Evolutionary conservation across 2,888 invertebrate genomes (phyloP).

Genomic region (Torymus tubicola): DNA sequence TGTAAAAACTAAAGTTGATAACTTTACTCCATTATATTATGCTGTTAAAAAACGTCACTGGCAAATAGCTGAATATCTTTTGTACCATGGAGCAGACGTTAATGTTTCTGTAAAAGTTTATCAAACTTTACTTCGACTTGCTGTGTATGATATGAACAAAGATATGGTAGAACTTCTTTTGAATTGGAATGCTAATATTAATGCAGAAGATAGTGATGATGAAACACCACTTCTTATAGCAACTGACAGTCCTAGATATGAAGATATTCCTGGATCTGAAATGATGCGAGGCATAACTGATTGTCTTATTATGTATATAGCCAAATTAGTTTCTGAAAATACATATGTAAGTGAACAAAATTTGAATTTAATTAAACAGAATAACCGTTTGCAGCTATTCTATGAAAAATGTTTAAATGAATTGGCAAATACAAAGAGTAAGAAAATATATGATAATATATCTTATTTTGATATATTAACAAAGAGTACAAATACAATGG

Average conservation of each 20-base stretch:
- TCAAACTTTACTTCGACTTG: slow-evolving; percentile 51
- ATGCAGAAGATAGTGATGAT: slow-evolving; percentile 50
- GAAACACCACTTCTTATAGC: slow-evolving; percentile 49
- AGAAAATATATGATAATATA: slow-evolving; percentile 46
- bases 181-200: slow-evolving; percentile 55
- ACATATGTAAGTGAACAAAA: slow-evolving; percentile 48
- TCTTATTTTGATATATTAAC: slow-evolving; percentile 51
- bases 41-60: slow-evolving; percentile 54
- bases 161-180: slow-evolving; percentile 55
- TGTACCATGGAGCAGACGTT: slow-evolving; percentile 53
- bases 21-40: slow-evolving; percentile 52
- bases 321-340: slow-evolving; percentile 45
- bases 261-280: slow-evolving; percentile 53
- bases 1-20: slow-evolving; percentile 43
- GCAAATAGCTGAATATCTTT: slow-evolving; percentile 51
- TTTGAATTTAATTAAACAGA: slow-evolving; percentile 42
- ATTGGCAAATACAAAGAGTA: slow-evolving; percentile 40
- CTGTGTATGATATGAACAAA: slow-evolving; percentile 54
- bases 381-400: slow-evolving; percentile 33
- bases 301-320: slow-evolving; percentile 51
- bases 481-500: slow-evolving; percentile 50
- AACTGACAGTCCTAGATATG: slow-evolving; percentile 50
- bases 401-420: slow-evolving; percentile 48
- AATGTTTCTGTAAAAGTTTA: slow-evolving; percentile 47
- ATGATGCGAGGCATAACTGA: slow-evolving; percentile 51